Base-by-base conservation (phyloP, 2,797 vertebrate genomes). In the Mormyrops boulengeri region DNA sequence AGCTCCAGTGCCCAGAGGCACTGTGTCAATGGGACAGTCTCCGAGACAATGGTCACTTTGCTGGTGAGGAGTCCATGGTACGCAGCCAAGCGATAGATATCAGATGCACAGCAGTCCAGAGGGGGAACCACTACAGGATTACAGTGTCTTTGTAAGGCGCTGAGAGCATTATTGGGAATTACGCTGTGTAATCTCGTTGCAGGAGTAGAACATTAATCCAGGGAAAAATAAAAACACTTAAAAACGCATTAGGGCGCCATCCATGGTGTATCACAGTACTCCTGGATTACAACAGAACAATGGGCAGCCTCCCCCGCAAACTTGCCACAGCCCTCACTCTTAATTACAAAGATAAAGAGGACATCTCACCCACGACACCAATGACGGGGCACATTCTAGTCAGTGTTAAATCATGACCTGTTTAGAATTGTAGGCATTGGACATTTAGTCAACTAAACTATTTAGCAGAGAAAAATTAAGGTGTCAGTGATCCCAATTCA, bases 81-180 rank as follows among this genome's bases (percentile, higher is more conserved):
- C 3, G 9, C 84, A 85, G 84, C 4, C 88, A 34, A 41, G 11
- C 82, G 69, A 88, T 55, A 26, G 66, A 22, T 34, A 84, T 85
- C 88, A 66, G 88, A 89, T 9, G 53, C 55, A 47, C 52, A 41
- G 52, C 30, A 19, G 3, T 14, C 84, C 73, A 80, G 73, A 44
- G 38, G 2, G 19, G 17, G 22, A 55, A 53, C 57, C 34, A 8
- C 85, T 57, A 14, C 9, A 38, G 22, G 89, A 84, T 88, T 90
- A 82, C 11, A 19, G 9, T 19, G 38, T 44, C 50, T 88, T 73
- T 77, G 89, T 53, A 49, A 49, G 60, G 44, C 49, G n/a, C 82
- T 57, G 49, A 62, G 62, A 66, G 69, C 53, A 87, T 90, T 90
- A 90, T 69, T 38, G 14, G 6, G 38, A 90, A 73, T 87, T 89